Evolutionary conservation across 2,113 vertebrate genomes (phyloP).

Genomic region (Choloepus hoffmanni): DNA sequence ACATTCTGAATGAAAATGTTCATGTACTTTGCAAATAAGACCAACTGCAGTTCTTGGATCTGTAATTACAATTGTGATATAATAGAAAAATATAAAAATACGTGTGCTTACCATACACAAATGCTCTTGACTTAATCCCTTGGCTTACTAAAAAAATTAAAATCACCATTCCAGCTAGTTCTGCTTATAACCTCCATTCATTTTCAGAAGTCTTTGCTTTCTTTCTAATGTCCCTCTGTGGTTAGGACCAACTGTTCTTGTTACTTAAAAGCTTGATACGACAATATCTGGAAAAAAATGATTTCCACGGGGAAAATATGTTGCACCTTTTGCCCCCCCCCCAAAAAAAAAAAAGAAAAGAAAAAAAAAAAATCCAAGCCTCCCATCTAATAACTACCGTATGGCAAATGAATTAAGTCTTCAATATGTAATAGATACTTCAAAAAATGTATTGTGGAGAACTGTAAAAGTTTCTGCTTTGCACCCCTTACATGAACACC

Average conservation of each 20-base stretch:
- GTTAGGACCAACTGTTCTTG: slow-evolving; percentile 72
- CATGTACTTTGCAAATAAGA: slow-evolving; percentile 40
- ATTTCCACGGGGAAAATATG: slow-evolving; percentile 41
- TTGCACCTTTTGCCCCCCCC: not conserved
- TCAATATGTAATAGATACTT: not conserved
- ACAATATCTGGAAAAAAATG: slow-evolving; percentile 70
- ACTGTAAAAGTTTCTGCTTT: not conserved
- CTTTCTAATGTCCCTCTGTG: slow-evolving; percentile 55
- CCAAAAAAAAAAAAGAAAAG: not conserved
- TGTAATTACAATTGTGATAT: not conserved
- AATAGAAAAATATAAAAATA: slow-evolving; percentile 15
- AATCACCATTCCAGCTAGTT: not conserved
- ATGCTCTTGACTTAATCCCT: not conserved
- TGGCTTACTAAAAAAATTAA: not conserved
- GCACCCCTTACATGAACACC: not conserved
- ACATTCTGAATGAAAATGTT: not conserved
- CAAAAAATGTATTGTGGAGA: not conserved
- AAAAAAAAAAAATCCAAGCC: not conserved
- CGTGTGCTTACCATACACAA: not conserved
- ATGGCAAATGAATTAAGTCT: slow-evolving; percentile 21
- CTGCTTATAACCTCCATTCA: slow-evolving; percentile 19
- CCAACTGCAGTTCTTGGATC: not conserved
- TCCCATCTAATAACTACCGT: not conserved
- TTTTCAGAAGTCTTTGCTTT: slow-evolving; percentile 30
- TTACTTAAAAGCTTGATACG: slow-evolving; percentile 62